Conservation (phyloP, 2,797 vertebrate species). For the Salmo trutta region DNA sequence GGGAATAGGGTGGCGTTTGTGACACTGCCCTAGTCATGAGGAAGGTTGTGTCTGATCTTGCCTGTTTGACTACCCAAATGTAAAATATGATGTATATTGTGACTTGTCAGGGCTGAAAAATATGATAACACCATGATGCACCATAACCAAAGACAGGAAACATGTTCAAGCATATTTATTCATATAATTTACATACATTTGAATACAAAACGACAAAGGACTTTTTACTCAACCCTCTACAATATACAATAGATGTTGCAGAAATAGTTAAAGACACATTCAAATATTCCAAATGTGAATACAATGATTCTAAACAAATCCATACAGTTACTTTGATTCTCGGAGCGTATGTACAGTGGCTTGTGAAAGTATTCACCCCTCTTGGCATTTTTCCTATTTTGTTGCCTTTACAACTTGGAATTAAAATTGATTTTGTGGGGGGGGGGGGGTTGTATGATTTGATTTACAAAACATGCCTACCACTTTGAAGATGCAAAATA, state of each 20-base stretch:
- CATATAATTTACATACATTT: not conserved
- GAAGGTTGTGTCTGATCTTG: conserved; percentile 27
- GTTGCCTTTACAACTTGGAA: too few species aligned
- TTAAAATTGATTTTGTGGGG: too few species aligned
- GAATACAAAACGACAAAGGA: not conserved
- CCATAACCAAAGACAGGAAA: not conserved
- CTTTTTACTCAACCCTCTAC: not conserved
- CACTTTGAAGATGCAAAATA: too few species aligned
- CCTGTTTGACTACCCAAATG: not conserved
- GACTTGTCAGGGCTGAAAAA: not conserved
- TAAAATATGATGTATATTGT: too few species aligned
- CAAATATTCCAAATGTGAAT: conserved; percentile 24
- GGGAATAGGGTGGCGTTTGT: too few species aligned
- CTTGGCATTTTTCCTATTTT: too few species aligned
- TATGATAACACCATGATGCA: not conserved
- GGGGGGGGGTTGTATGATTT: too few species aligned
- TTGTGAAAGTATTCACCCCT: too few species aligned
- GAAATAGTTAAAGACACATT: conserved; percentile 9
- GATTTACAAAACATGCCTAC: too few species aligned
- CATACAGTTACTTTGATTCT: conserved; percentile 13
- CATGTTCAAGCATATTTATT: conserved; percentile 19
- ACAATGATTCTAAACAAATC: not conserved
- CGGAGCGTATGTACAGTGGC: not conserved
- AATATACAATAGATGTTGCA: conserved; percentile 16
- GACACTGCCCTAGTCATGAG: conserved; percentile 32